Base-by-base conservation (phyloP, 2,888 invertebrate genomes). In the Cyaniris semiargus region DNA sequence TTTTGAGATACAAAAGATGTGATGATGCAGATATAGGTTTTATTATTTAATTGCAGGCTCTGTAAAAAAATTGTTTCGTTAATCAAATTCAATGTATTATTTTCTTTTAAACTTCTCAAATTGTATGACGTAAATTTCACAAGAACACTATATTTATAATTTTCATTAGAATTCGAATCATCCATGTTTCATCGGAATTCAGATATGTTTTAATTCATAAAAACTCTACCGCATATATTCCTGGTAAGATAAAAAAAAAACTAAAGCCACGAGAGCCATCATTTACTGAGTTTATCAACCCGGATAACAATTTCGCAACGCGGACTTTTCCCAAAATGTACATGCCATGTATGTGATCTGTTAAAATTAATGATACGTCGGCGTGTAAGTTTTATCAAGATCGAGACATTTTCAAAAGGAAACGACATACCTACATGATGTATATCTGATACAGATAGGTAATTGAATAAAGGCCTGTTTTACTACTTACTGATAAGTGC, bases 221-320 rank as follows among this genome's bases (percentile, higher is more conserved):
- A 18, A 15, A 15, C 44, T 3, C 44, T 44, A 44, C 10, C 44
- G 44, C 10, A 44, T 44, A 44, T 44, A 44, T 44, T 44, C 31
- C 21, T 58, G 15, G 58, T 58, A 8, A 58, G 58, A 53, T 44
- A 53, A 53, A 15, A 48, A 53, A 13, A 53, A 53, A 53, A 18
- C 53, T 15, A 53, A 53, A 53, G 18, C 53, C 53, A 53, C 53
- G 53, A 18, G 53, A 53, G 18, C 53, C 34, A 15, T 72, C 72
- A 8, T 34, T 72, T 53, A 21, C 48, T 53, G 74, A 48, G 74
- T 48, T 74, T 15, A 74, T 74, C 7, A 48, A 74, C 27, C 53
- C 48, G 74, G 53, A 74, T 27, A 18, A 53, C 18, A 6, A 31
- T 66, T 27, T 23, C 15, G 18, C 48, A 48, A n/a, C 23, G 72